A percentile compares a stretch with the other conserved stretches of the same genome.
Evolutionary conservation across 1,140 invertebrate species (phyloP).

Genomic region (Riptortus pedestris): DNA sequence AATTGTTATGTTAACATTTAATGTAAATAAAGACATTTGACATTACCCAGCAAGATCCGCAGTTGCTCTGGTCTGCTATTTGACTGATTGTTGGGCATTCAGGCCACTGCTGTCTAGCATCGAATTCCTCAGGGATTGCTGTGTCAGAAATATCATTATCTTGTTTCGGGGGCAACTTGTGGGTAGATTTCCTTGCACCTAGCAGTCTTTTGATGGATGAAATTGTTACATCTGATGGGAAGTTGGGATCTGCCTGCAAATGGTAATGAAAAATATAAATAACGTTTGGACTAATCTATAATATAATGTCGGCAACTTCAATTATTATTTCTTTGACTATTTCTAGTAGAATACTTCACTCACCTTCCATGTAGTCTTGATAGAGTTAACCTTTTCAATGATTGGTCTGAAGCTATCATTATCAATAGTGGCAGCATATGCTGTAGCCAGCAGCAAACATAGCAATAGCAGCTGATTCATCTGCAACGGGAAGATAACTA

Average conservation of each 20-base stretch:
- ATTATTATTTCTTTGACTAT: too few species aligned
- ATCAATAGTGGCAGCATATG: neutral
- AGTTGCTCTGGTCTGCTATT: constrained; percentile 65
- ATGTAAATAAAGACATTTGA: too few species aligned
- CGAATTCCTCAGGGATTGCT: constrained; percentile 63
- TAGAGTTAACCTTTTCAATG: constrained; percentile 50
- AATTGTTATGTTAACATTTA: too few species aligned
- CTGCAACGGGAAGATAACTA: neutral
- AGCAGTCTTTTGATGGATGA: constrained; percentile 53
- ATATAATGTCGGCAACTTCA: neutral
- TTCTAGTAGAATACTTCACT: too few species aligned
- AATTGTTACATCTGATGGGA: constrained; percentile 44
- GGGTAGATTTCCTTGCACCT: constrained; percentile 41
- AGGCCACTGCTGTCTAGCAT: constrained; percentile 69
- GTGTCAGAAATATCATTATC: neutral
- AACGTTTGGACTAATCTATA: neutral
- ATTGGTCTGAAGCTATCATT: constrained; percentile 31
- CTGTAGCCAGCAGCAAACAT: neutral
- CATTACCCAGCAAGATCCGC: constrained; percentile 64
- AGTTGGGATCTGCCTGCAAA: constrained; percentile 56
- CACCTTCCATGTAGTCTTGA: constrained; percentile 54
- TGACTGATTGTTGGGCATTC: constrained; percentile 71
- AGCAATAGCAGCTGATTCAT: neutral
- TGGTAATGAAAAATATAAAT: constrained; percentile 13
- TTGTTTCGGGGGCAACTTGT: neutral